Percentiles rank a stretch among this genome's conserved stretches.
Evolutionary conservation across 2,888 invertebrate species (phyloP).

Genomic region (Sinopyrophorus schimmeli): DNA sequence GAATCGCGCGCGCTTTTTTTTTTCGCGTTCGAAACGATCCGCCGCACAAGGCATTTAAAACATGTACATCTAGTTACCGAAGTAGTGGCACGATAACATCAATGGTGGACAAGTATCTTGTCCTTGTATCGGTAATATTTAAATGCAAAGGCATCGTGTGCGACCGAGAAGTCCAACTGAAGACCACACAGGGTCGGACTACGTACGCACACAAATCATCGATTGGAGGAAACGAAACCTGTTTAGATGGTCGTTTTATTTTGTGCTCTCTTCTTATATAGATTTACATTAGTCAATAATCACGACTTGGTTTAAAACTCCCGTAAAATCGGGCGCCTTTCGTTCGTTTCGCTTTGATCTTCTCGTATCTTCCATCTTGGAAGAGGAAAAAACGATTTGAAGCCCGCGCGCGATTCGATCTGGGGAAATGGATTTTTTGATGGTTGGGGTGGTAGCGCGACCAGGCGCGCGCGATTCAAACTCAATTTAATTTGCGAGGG

Average conservation of each 20-base stretch:
- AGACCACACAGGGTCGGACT: constrained; percentile 44
- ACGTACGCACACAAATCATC: constrained; percentile 44
- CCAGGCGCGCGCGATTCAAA: no score
- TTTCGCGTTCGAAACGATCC: no score
- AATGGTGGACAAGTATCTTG: constrained; percentile 36
- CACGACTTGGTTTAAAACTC: no score
- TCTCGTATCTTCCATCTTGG: no score
- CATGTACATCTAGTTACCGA: constrained; percentile 10
- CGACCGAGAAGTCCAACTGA: constrained; percentile 39
- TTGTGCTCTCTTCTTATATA: constrained; percentile 6
- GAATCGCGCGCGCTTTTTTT: no score
- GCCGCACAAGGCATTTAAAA: constrained; percentile 3
- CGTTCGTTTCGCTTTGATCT: no score
- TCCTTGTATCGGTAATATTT: constrained; percentile 42
- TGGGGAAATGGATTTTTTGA: no score
- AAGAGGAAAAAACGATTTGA: no score
- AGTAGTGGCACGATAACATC: constrained; percentile 34
- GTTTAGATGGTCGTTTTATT: constrained; percentile 27
- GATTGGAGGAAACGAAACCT: constrained; percentile 42
- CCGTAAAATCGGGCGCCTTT: no score
- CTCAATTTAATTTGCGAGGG: no score
- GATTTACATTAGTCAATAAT: constrained; percentile 22
- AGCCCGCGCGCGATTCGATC: no score
- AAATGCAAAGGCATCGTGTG: constrained; percentile 43
- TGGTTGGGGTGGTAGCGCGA: no score